Base-by-base conservation (phyloP, 2,888 invertebrate genomes). In the Plutella xylostella region DNA sequence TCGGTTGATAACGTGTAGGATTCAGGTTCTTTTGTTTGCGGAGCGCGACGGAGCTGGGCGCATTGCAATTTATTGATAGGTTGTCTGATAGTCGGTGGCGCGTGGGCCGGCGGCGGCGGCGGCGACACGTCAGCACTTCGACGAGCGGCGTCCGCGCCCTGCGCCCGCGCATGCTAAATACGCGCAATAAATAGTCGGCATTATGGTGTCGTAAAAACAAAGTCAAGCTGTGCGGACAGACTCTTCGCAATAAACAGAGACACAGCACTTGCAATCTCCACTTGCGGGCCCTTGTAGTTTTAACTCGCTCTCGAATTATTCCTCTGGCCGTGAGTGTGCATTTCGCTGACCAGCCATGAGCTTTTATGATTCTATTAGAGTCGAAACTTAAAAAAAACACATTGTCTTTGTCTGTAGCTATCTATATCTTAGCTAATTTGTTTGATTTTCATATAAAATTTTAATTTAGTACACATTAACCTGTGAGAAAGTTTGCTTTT, bases 61-160 rank as follows among this genome's bases (percentile, higher is more conserved):
- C n/a, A n/a, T n/a, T 74, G 70, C 74, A 82, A 83, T 82, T 83
- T 82, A 83, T 83, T 78, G 77, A 75, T 74, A 68, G 72, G 62
- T 72, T 67, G 66, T 64, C 65, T 70, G 80, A 82, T 82, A 80
- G 65, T 71, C 78, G 76, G 78, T 72, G 78, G 78, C 56, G 57
- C 79, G 79, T 78, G 80, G 82, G 82, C 77, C 61, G 53, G 60
- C 54, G 42, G 52, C 55, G 63, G 66, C 70, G 64, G 65, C 47
- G 22, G 35, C 21, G 41, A 42, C 25, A 42, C 19, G 31, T 62
- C 57, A 60, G 46, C 49, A 46, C 52, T 52, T 55, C 9, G 28
- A 28, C 28, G 6, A 28, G 9, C 28, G 11, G 11, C n/a, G 9
- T 22, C 11, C 9, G 3, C 7, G 2, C 11, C 28, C 28, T 28